A percentile compares a stretch with the other conserved stretches of the same genome.
Evolutionary conservation across 2,113 vertebrate genomes (phyloP).

Genomic region (Ovibos moschatus): DNA sequence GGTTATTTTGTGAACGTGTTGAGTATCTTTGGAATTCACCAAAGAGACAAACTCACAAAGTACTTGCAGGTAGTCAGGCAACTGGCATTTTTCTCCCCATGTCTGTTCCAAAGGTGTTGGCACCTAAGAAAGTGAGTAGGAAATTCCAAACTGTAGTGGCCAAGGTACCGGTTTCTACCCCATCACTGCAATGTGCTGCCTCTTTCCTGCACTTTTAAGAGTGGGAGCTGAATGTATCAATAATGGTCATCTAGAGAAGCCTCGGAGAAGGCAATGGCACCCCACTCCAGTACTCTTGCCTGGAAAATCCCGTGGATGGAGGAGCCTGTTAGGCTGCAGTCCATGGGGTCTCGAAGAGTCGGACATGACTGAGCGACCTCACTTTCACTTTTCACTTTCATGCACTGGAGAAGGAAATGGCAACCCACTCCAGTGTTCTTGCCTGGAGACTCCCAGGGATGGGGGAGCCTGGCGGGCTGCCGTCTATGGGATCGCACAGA

Average conservation of each 20-base stretch:
- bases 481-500: too few species aligned
- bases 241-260: not conserved
- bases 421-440: too few species aligned
- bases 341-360: too few species aligned
- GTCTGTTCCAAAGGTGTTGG: not conserved
- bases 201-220: not conserved
- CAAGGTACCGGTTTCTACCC: rapidly evolving
- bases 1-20: not conserved
- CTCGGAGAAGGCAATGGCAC: too few species aligned
- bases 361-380: too few species aligned
- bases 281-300: too few species aligned
- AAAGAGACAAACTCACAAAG: not conserved
- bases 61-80: not conserved
- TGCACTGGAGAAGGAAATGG: too few species aligned
- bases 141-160: not conserved
- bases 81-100: not conserved
- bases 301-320: too few species aligned
- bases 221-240: not conserved
- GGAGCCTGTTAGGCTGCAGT: too few species aligned
- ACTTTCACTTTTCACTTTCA: too few species aligned
- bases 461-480: too few species aligned
- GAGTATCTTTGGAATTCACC: not conserved
- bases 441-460: too few species aligned
- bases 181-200: rapidly evolving
- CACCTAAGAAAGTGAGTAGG: not conserved